Evolutionary conservation across 1,140 invertebrate genomes (phyloP).

Genomic region (Zelostemma sp.): DNA sequence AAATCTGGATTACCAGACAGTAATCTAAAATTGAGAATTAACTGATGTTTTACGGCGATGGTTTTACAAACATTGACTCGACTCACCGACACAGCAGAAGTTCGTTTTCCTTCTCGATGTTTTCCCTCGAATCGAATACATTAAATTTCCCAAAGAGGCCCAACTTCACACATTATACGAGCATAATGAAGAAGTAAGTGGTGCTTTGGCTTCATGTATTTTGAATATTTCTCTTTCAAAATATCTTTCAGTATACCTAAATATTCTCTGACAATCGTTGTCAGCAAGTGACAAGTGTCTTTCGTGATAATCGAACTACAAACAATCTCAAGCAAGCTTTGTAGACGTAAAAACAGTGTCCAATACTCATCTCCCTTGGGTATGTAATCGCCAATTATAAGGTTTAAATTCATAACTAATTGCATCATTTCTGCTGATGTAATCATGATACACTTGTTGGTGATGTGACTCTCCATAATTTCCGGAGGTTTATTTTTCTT

Average conservation of each 20-base stretch:
- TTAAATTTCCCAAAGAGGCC: slow-evolving; percentile 17
- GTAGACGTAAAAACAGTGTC: slow-evolving; percentile 31
- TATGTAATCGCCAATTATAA: slow-evolving; percentile 44
- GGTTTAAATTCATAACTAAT: slow-evolving; percentile 43
- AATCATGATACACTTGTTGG: slow-evolving; percentile 31
- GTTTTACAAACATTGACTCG: slow-evolving; percentile 20
- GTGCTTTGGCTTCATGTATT: slow-evolving; percentile 20
- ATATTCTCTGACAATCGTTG: slow-evolving; percentile 18
- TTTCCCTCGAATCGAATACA: slow-evolving; percentile 20
- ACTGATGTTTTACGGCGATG: slow-evolving; percentile 13
- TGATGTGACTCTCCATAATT: slow-evolving; percentile 25
- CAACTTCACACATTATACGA: slow-evolving; percentile 8
- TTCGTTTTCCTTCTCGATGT: slow-evolving; percentile 19
- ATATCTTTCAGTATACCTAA: too few species aligned
- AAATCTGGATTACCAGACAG: too few species aligned
- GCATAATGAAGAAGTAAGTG: slow-evolving; percentile 28
- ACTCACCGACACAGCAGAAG: slow-evolving; percentile 7
- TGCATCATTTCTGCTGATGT: slow-evolving; percentile 46
- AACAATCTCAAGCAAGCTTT: slow-evolving; percentile 31
- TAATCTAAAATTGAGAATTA: slow-evolving; percentile 11
- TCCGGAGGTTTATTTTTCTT: slow-evolving; percentile 37
- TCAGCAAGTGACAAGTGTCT: not conserved
- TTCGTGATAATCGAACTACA: not conserved
- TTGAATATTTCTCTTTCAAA: slow-evolving; percentile 28
- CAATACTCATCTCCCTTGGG: slow-evolving; percentile 30